Base-by-base conservation (phyloP, 2,888 invertebrate species). In the Troides oblongomaculatus region DNA sequence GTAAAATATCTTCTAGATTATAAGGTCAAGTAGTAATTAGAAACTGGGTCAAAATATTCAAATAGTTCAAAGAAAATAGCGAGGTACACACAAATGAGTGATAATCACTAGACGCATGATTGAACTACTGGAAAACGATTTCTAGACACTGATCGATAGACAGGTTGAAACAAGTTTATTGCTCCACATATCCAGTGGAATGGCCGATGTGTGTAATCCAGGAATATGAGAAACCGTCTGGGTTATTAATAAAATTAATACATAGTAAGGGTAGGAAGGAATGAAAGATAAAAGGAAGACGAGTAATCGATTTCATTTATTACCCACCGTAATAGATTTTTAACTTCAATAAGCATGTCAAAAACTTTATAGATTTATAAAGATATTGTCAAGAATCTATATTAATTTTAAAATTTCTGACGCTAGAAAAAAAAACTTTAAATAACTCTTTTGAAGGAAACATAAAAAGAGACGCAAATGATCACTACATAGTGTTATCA, bases 91-190 rank as follows among this genome's bases (percentile, higher is more conserved):
- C 74, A 76, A 77, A 77, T 75, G 75, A 76, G 73, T 63, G 71
- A 72, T 78, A 79, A 84, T 88, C 81, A 89, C 84, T 87, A 83
- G 84, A 88, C 84, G 87, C 89, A 86, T 90, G 88, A 92, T 92
- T 85, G 86, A 85, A 83, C 87, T 88, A 88, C 85, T 89, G 86
- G 89, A 88, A 90, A 92, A 87, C 86, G 87, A 89, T 91, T 91
- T 91, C 90, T 89, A 89, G 88, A 85, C 82, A 79, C 78, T 77
- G 81, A 80, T 81, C 83, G 82, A 86, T 85, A 80, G 79, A 74
- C 79, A 83, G 81, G 88, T 86, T 89, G 86, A 91, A 92, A 89
- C 91, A 84, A 89, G 92, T 91, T 89, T 86, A 84, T 84, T 83
- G 92, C 85, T 90, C 90, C 84, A 92, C 91, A 91, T 92, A 90